Conservation (phyloP, 2,888 invertebrate genomes). For the Eristalis arbustorum region DNA sequence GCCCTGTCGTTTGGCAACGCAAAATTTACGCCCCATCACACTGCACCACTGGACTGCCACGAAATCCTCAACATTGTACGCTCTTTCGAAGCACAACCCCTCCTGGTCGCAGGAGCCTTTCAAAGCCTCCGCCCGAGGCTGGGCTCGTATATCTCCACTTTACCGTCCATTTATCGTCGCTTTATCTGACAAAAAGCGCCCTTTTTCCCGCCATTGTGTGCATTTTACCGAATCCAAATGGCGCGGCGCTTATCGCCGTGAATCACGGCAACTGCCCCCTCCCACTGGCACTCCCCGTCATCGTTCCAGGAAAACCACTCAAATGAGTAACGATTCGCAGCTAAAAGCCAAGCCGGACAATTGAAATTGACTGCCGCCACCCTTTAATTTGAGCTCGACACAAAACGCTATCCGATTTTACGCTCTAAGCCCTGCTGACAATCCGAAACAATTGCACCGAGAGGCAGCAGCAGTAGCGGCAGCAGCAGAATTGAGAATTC, state of each 20-base stretch:
- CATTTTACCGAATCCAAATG: background rate
- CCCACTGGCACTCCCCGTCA: background rate
- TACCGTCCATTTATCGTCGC: background rate
- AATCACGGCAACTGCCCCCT: background rate
- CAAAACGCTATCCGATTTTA: constrained; percentile 25
- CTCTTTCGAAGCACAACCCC: background rate
- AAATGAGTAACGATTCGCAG: background rate
- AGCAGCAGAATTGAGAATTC: background rate
- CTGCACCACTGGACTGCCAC: too few relatives aligned
- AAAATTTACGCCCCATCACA: too few relatives aligned
- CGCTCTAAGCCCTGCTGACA: constrained; percentile 24
- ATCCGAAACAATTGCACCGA: constrained; percentile 32
- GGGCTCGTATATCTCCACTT: background rate
- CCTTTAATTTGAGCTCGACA: background rate
- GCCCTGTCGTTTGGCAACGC: too few relatives aligned
- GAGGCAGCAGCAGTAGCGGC: too few relatives aligned
- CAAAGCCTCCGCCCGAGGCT: background rate
- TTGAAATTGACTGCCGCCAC: background rate
- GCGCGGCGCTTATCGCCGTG: background rate
- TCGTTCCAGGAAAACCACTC: background rate
- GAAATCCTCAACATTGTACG: too few relatives aligned
- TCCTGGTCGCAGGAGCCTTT: background rate
- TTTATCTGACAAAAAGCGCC: background rate
- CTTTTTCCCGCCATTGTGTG: background rate
- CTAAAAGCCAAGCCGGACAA: background rate